These are phyloP conservation scores for Dascyllus trimaculatus DNA, from an alignment of 2,113 vertebrate species.

Conservation along the genomic window DNA sequence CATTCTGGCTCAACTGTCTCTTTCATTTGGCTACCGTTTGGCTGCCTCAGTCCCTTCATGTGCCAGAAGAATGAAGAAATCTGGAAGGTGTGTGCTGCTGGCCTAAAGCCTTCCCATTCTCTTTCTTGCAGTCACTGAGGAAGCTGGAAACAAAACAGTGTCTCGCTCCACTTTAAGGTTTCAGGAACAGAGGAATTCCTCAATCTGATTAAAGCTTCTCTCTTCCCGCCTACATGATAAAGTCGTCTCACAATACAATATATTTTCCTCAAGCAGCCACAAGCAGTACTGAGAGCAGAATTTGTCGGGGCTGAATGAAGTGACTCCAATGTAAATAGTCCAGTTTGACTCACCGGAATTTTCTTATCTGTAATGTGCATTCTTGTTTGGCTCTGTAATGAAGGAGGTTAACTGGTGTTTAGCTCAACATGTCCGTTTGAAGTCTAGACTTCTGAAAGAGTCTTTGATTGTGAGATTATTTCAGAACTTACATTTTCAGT, in stretches of 20 bases:
- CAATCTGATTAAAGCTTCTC: slow-evolving; percentile 25
- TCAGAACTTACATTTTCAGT: not conserved
- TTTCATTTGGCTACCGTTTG: slow-evolving; percentile 36
- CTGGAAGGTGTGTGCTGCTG: slow-evolving; percentile 49
- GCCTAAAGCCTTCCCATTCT: slow-evolving; percentile 34
- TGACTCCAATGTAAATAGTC: slow-evolving; percentile 24
- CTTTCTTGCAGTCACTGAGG: slow-evolving; percentile 34
- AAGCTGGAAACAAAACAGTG: slow-evolving; percentile 64
- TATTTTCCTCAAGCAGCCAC: slow-evolving; percentile 12
- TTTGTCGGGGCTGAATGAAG: not conserved
- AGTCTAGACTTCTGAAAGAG: not conserved
- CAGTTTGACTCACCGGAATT: slow-evolving; percentile 22
- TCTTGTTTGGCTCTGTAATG: slow-evolving; percentile 27
- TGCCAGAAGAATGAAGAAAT: slow-evolving; percentile 35
- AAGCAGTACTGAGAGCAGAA: not conserved
- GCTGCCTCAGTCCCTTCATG: not conserved
- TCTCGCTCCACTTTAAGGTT: slow-evolving; percentile 36
- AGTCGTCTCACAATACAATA: not conserved
- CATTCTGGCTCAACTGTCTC: slow-evolving; percentile 14
- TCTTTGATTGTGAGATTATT: not conserved
- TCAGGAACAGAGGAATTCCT: slow-evolving; percentile 61
- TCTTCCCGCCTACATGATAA: not conserved
- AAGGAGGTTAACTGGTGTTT: slow-evolving; percentile 11
- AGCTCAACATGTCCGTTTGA: slow-evolving; percentile 12
- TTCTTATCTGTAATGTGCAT: slow-evolving; percentile 26